A percentile compares a stretch with the other conserved stretches of the same genome.
phyloP scores from a whole-genome alignment of 2,888 invertebrate genomes.

The Tiphia femorata region DNA sequence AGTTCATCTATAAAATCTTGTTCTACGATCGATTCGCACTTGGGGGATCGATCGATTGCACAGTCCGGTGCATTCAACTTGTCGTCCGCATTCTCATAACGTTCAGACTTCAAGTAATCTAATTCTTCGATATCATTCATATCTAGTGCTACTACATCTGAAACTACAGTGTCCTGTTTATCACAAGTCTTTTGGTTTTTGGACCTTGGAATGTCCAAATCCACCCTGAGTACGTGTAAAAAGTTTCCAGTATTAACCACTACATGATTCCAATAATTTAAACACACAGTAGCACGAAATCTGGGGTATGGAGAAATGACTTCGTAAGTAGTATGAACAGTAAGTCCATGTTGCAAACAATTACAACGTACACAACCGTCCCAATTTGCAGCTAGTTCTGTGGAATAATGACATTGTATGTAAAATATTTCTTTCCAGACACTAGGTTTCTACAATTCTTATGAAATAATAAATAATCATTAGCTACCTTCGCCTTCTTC shows the following conservation, averaged over 20 bases:
- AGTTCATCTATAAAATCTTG: constrained; percentile 54
- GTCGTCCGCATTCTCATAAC: constrained; percentile 54
- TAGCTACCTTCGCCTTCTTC: constrained; percentile 67
- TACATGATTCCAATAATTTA: constrained; percentile 80
- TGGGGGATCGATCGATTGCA: constrained; percentile 53
- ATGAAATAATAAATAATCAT: background rate
- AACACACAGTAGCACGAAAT: constrained; percentile 79
- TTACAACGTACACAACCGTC: constrained; percentile 76
- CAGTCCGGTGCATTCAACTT: constrained; percentile 54
- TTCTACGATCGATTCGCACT: constrained; percentile 53
- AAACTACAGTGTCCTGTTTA: constrained; percentile 59
- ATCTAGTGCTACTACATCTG: constrained; percentile 57
- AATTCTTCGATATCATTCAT: constrained; percentile 60
- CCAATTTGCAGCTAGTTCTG: constrained; percentile 72
- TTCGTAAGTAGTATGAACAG: constrained; percentile 92
- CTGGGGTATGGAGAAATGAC: constrained; percentile 88
- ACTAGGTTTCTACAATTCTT: background rate
- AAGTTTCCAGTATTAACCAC: constrained; percentile 89
- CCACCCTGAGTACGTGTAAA: constrained; percentile 82
- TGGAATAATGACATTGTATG: background rate
- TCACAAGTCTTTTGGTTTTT: constrained; percentile 58
- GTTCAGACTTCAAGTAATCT: constrained; percentile 57
- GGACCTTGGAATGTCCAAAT: constrained; percentile 67
- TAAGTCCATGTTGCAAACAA: constrained; percentile 90
- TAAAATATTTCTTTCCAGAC: background rate